Evolutionary conservation across 2,797 vertebrate genomes (phyloP), one percentile per base, ranked within the genome.

Genomic region (Artibeus lituratus): DNA sequence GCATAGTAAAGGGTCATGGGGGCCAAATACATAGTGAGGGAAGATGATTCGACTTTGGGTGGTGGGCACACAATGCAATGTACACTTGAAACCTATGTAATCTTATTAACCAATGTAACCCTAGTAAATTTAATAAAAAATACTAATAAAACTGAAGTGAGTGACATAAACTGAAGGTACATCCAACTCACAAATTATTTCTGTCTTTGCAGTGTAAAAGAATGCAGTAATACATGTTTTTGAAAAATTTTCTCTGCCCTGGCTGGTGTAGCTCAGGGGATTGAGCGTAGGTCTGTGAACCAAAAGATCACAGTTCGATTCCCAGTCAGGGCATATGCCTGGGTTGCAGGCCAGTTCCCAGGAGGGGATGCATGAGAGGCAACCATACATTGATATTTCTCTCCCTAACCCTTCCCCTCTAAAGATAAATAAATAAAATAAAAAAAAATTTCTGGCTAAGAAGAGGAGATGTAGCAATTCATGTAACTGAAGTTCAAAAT

Each of bases 401-500:
- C 39, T 42, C 39, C 39, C 39, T 42, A 42, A 42, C 7, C 39
- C 39, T 42, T 4, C 39, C 39, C 39, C 39, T 42, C 39, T 42
- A 42, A 42, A 42, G 39, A 42, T 42, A 42, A 42, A 42, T 42
- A 42, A 42, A 42, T 42, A 42, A 42, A 4, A 4, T 42, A 4
- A 4, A 4, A 42, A 42, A 42, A 42, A 42, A 42, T 81, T 65
- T 90, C 86, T 92, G 77, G 53, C 47, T 59, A 82, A 10, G 15
- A 24, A 55, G 5, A 97, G 57, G 26, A 19, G 70, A 95, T 69
- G 4, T 4, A 93, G 74, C 74, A 89, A 5, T 87, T 94, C 12
- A 35, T 91, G 42, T 94, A 91, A 87, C 70, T 90, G 49, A 95
- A 72, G 21, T 88, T 94, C n/a, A 96, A 82, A 59, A 59, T 59